Conservation (phyloP, 2,888 invertebrate genomes). For the Cremastinae sp. region DNA sequence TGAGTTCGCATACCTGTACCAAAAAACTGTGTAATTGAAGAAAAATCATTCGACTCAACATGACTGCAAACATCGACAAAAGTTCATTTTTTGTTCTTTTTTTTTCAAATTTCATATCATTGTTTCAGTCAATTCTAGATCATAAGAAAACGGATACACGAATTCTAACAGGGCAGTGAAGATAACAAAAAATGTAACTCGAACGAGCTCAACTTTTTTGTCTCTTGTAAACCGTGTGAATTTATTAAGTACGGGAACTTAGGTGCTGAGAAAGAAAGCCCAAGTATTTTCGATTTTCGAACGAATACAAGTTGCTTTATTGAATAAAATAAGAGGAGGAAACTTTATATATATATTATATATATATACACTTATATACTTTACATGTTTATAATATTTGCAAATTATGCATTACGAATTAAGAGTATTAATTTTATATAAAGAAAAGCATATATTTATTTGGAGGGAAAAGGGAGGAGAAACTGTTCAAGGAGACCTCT, state of each 20-base stretch:
- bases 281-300: slow-evolving; percentile 43
- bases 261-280: slow-evolving; percentile 37
- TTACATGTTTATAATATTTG: slow-evolving; percentile 61
- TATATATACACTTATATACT: slow-evolving; percentile 52
- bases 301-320: slow-evolving; percentile 53
- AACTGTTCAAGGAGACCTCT: slow-evolving; percentile 48
- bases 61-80: neutral
- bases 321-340: slow-evolving; percentile 22
- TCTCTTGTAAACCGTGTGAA: slow-evolving; percentile 23
- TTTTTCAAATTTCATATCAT: too few species aligned
- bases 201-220: slow-evolving; percentile 43
- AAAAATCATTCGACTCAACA: neutral
- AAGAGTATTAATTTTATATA: slow-evolving; percentile 59
- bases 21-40: neutral
- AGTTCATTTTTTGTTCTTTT: too few species aligned
- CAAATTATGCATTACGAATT: slow-evolving; percentile 56
- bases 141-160: slow-evolving; percentile 1
- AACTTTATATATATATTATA: neutral
- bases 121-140: too few species aligned
- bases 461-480: slow-evolving; percentile 36
- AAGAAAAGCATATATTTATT: slow-evolving; percentile 59
- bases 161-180: neutral
- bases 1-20: slow-evolving; percentile 59
- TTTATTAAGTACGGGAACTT: slow-evolving; percentile 3
- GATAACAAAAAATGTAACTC: slow-evolving; percentile 16